These are phyloP conservation scores for Balaeniceps rex DNA, from an alignment of 2,113 vertebrate species.

Conservation along the genomic window DNA sequence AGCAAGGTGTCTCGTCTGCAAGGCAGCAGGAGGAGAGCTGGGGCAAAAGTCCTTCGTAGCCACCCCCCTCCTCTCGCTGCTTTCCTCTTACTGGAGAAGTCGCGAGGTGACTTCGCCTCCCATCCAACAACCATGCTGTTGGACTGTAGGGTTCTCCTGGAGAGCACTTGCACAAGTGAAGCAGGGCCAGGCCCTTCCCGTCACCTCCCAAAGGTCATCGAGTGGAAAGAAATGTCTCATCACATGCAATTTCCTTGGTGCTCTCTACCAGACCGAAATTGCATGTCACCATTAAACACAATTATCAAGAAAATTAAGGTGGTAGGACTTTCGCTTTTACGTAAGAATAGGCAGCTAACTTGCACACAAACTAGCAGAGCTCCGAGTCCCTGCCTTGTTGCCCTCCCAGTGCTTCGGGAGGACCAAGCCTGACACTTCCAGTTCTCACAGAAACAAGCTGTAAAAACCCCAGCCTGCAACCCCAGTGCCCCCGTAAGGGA, in stretches of 20 bases:
- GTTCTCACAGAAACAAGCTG: background rate
- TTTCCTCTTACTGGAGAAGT: background rate
- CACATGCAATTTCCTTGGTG: background rate
- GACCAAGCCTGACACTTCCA: background rate
- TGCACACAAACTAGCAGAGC: accelerated
- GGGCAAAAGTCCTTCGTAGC: accelerated
- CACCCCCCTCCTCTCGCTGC: background rate
- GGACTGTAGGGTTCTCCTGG: background rate
- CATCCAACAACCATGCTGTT: accelerated
- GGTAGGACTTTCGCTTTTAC: background rate
- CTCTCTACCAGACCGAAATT: background rate
- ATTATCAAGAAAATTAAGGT: background rate
- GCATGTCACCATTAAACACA: background rate
- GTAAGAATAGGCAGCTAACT: background rate
- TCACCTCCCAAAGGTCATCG: background rate
- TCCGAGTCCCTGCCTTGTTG: background rate
- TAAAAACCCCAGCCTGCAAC: background rate
- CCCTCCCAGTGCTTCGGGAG: accelerated
- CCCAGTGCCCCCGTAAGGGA: background rate
- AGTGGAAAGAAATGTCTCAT: background rate
- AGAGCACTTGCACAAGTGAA: background rate
- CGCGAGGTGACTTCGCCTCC: background rate
- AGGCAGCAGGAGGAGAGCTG: background rate
- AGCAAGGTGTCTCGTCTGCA: background rate
- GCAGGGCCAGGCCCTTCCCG: background rate